phyloP scores from a whole-genome alignment of 92 coral and sea anemone species.

The Pocillopora meandrina region DNA sequence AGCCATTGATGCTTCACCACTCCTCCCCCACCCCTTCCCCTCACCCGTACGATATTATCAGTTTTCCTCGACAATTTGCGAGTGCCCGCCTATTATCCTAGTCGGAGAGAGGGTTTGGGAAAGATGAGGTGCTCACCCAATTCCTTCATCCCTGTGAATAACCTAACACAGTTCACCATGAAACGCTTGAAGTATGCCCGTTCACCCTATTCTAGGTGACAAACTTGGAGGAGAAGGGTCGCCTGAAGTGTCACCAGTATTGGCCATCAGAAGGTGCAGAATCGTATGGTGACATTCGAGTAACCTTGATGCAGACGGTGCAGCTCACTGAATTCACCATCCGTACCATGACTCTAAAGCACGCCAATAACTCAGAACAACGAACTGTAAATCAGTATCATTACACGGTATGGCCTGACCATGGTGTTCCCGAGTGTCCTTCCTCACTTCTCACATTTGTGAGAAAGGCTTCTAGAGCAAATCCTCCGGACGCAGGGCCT shows the following conservation, averaged over 20 bases:
- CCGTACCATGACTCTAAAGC: constrained; percentile 70
- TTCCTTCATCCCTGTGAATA: too few relatives aligned
- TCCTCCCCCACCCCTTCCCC: too few relatives aligned
- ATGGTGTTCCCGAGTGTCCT: constrained; percentile 89
- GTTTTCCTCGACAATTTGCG: too few relatives aligned
- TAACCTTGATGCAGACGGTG: constrained; percentile 69
- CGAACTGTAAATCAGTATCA: constrained; percentile 84
- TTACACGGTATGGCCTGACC: constrained; percentile 99
- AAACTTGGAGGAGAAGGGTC: constrained; percentile 89
- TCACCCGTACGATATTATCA: too few relatives aligned
- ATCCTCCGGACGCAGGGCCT: constrained; percentile 89
- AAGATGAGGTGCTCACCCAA: too few relatives aligned
- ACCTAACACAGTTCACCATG: too few relatives aligned
- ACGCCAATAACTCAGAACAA: constrained; percentile 59
- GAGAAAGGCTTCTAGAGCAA: constrained; percentile 86
- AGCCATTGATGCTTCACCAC: too few relatives aligned
- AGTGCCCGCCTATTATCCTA: too few relatives aligned
- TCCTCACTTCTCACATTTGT: constrained; percentile 92
- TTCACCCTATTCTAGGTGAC: constrained; percentile 69
- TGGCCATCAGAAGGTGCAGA: constrained; percentile 83
- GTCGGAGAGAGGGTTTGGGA: too few relatives aligned
- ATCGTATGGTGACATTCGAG: constrained; percentile 68
- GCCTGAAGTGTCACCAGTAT: constrained; percentile 90
- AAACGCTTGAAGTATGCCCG: neutral
- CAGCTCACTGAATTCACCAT: constrained; percentile 88